Conservation (phyloP, 2,113 vertebrate species). For the Hypocryptadius cinnamomeus region DNA sequence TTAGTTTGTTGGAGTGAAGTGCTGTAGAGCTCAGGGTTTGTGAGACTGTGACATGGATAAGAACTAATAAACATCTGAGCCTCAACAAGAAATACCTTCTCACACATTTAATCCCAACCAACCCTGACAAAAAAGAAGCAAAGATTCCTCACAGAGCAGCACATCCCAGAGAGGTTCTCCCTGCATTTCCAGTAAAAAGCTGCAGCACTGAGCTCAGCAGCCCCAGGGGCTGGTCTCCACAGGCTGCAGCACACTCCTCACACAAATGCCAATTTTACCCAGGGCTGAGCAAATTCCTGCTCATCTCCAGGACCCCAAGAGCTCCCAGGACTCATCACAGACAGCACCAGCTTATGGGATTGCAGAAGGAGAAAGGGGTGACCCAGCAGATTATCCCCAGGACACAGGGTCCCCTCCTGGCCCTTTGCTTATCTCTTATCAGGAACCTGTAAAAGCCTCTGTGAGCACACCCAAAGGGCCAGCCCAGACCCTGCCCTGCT, state of each 20-base stretch:
- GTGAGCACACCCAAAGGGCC: not conserved
- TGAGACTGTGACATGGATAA: no score
- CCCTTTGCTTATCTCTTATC: not conserved
- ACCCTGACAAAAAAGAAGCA: no score
- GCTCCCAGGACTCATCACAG: not conserved
- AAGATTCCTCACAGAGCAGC: not conserved
- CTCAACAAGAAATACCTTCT: no score
- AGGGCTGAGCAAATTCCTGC: not conserved
- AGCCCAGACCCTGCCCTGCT: not conserved
- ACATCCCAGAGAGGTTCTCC: not conserved
- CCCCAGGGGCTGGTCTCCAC: not conserved
- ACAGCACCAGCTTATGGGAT: not conserved
- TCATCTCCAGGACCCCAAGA: not conserved
- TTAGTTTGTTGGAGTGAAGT: no score
- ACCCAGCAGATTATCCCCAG: not conserved
- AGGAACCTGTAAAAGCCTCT: fast-evolving
- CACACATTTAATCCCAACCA: no score
- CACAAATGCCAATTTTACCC: not conserved
- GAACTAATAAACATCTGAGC: no score
- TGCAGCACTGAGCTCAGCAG: not conserved
- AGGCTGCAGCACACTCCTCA: no score
- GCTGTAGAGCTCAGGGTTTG: no score
- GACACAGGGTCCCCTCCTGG: not conserved
- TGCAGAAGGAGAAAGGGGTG: not conserved
- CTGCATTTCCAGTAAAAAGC: not conserved